phyloP scores from a whole-genome alignment of 2,888 invertebrate genomes.

The Sphaerophoria rueppellii region DNA sequence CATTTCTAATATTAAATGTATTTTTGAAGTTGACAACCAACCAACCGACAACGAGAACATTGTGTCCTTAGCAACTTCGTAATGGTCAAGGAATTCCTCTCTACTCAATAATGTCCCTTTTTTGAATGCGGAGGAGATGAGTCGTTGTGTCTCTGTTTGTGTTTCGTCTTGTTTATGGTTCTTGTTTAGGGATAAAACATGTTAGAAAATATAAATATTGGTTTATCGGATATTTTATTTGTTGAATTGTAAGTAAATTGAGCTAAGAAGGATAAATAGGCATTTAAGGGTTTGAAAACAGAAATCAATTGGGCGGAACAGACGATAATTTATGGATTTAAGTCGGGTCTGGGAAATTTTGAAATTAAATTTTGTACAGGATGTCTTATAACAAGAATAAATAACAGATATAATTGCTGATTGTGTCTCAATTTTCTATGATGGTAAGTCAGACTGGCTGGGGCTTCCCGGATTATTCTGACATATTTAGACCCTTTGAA shows the following conservation, averaged over 20 bases:
- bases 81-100: conserved; percentile 27
- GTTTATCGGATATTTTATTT: conserved; percentile 31
- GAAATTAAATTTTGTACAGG: no score
- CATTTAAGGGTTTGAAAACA: no score
- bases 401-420: no score
- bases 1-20: conserved; percentile 9
- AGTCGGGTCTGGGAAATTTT: no score
- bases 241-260: conserved; percentile 9
- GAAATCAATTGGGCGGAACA: no score
- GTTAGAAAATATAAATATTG: conserved; percentile 16
- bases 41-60: not conserved
- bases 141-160: not conserved
- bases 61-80: not conserved
- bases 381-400: no score
- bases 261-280: not conserved
- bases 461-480: no score
- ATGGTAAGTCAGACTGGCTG: no score
- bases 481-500: no score
- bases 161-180: conserved; percentile 1
- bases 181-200: not conserved
- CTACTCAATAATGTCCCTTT: conserved; percentile 14
- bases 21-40: conserved; percentile 5
- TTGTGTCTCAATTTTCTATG: no score
- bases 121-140: not conserved
- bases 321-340: no score